Conservation (phyloP, 2,797 vertebrate genomes). For the Clarias pachynema region DNA sequence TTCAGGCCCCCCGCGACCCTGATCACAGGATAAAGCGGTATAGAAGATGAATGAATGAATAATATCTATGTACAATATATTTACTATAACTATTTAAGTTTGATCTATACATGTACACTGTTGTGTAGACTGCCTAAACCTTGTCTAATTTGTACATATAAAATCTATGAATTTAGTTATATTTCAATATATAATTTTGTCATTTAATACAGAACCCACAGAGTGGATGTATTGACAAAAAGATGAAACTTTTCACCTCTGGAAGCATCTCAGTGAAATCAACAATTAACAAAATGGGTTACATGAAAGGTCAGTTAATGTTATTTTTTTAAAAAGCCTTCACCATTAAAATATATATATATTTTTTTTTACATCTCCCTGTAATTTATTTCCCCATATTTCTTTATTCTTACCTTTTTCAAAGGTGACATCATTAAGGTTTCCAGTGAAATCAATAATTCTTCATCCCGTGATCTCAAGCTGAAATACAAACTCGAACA, state of each 20-base stretch:
- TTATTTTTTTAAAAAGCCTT: background rate
- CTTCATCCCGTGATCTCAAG: constrained; percentile 83
- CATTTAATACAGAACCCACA: constrained; percentile 80
- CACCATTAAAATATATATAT: too few species aligned
- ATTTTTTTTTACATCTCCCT: background rate
- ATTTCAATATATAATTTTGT: constrained; percentile 16
- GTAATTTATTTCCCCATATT: background rate
- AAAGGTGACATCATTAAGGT: constrained; percentile 87
- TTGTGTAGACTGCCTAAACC: background rate
- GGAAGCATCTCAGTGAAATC: constrained; percentile 88
- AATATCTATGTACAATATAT: background rate
- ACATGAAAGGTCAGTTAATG: constrained; percentile 47
- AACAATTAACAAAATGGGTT: constrained; percentile 84
- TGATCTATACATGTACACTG: background rate
- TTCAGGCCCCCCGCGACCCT: too few species aligned
- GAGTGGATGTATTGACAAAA: constrained; percentile 84
- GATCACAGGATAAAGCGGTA: too few species aligned
- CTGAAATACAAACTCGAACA: constrained; percentile 85
- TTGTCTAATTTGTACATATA: too few species aligned
- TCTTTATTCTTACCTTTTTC: constrained; percentile 39
- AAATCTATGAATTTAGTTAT: too few species aligned
- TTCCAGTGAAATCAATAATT: constrained; percentile 87
- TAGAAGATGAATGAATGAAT: too few species aligned
- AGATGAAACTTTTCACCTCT: constrained; percentile 89
- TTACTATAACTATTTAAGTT: background rate